phyloP scores from a whole-genome alignment of 2,797 vertebrate species.

The Melanotaenia maccullochi region DNA sequence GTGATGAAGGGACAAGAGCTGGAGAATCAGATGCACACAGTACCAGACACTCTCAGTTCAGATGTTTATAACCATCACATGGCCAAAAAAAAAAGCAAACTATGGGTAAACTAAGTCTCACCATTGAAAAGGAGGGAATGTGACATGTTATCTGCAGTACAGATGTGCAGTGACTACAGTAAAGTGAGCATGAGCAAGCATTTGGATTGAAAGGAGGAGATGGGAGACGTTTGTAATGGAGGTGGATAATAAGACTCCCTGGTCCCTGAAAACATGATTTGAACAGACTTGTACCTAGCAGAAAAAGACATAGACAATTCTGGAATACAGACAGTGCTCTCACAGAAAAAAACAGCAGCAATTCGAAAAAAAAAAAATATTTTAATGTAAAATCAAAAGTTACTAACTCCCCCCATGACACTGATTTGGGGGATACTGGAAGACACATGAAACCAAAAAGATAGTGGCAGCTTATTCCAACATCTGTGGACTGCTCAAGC shows the following conservation, averaged over 20 bases:
- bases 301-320: slow-evolving; percentile 34
- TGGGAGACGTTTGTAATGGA: slow-evolving; percentile 36
- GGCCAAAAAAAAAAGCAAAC: slow-evolving; percentile 20
- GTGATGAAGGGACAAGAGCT: slow-evolving; percentile 14
- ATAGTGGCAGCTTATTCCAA: slow-evolving; percentile 12
- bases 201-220: slow-evolving; percentile 38
- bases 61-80: background rate
- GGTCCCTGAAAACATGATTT: slow-evolving; percentile 60
- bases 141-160: slow-evolving; percentile 51
- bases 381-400: slow-evolving; percentile 52
- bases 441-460: slow-evolving; percentile 58
- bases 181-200: slow-evolving; percentile 38
- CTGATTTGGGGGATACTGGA: slow-evolving; percentile 42
- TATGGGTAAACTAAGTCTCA: slow-evolving; percentile 34
- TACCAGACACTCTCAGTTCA: background rate
- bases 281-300: slow-evolving; percentile 49
- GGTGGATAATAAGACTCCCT: slow-evolving; percentile 19
- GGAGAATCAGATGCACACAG: background rate
- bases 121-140: slow-evolving; percentile 36
- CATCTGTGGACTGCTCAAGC: slow-evolving; percentile 77
- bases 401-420: slow-evolving; percentile 24
- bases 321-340: slow-evolving; percentile 70
- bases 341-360: slow-evolving; percentile 70
- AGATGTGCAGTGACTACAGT: slow-evolving; percentile 42
- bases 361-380: slow-evolving; percentile 38